Evolutionary conservation across 30 jellyfish, hydroid and myxozoan genomes (phyloP).

Genomic region (Catostylus mosaicus): DNA sequence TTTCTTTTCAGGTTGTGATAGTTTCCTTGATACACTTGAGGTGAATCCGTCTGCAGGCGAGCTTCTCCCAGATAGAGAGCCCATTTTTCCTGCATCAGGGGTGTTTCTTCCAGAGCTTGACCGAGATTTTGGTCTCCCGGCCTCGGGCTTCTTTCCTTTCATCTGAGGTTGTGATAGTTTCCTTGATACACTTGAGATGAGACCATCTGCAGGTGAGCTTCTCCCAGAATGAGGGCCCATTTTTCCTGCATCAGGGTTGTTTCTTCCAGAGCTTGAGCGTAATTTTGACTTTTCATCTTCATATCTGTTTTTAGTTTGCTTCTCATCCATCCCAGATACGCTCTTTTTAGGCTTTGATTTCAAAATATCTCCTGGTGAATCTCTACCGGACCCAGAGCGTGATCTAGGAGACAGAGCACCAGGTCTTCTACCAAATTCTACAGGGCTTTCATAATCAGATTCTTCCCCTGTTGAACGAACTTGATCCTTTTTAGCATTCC

Average conservation of each 20-base stretch:
- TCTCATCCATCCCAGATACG: not conserved
- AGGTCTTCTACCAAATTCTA: not conserved
- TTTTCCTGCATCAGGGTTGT: not conserved
- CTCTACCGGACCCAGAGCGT: conserved; percentile 51
- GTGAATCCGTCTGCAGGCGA: conserved; percentile 44
- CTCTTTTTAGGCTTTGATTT: not conserved
- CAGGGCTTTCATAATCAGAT: conserved; percentile 10
- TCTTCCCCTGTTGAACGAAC: not conserved
- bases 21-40: conserved; percentile 1
- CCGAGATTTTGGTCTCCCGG: conserved; percentile 18
- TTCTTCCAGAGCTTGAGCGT: not conserved
- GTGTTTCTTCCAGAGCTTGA: conserved; percentile 18
- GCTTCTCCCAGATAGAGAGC: conserved; percentile 22
- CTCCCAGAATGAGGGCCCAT: not conserved
- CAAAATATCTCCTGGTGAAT: not conserved
- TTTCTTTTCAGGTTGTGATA: not conserved
- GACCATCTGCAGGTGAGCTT: not conserved
- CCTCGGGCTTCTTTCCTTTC: not conserved
- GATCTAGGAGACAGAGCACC: conserved; percentile 11
- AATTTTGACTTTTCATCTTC: not conserved
- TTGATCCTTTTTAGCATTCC: not conserved
- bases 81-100: not conserved
- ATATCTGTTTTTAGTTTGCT: not conserved
- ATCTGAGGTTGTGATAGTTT: not conserved
- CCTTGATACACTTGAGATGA: not conserved